Base-by-base conservation (phyloP, 2,113 vertebrate genomes). In the Pachyramphus minor region DNA sequence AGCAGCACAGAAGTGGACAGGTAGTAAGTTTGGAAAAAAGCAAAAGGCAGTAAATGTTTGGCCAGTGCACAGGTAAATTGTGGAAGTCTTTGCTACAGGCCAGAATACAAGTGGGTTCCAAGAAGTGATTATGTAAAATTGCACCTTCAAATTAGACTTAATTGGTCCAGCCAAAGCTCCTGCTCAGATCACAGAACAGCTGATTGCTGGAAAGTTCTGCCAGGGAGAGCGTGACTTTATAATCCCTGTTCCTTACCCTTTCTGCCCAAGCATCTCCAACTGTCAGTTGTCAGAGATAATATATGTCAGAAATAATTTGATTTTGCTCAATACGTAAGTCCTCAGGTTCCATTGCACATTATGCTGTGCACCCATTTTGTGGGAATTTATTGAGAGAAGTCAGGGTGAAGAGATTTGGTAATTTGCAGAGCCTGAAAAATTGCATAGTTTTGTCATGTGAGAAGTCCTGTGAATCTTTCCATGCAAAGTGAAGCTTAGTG, bases 201-300 rank as follows among this genome's bases (percentile, higher is more conserved):
- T 95, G 90, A 94, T 94, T 56, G 87, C 90, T 87, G 84, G 90
- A 72, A 95, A 87, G 90, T 94, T 91, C 69, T 79, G 87, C 82
- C 69, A 91, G 90, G 84, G 75, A 64, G 62, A 94, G 78, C 31
- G 0, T 91, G 92, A 82, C 87, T 95, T 35, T n/a, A 14, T 94
- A 91, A 93, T 96, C 84, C 90, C 78, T 59, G 18, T 86, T 93
- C 53, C 83, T 94, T 76, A 47, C 66, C 47, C 80, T 60, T 77
- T 44, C 91, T 91, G 68, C 84, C 83, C 93, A 89, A 78, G 74
- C 90, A 44, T 78, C 77, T 84, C 15, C 66, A 59, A 74, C 56
- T 82, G 73, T 67, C 95, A 84, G 47, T 95, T 84, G 92, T 93
- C 93, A 95, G 66, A 79, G 81, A 35, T 89, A 93, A 94, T 91